Base-by-base conservation (phyloP, 2,888 invertebrate species). In the Leptopilina syphax region DNA sequence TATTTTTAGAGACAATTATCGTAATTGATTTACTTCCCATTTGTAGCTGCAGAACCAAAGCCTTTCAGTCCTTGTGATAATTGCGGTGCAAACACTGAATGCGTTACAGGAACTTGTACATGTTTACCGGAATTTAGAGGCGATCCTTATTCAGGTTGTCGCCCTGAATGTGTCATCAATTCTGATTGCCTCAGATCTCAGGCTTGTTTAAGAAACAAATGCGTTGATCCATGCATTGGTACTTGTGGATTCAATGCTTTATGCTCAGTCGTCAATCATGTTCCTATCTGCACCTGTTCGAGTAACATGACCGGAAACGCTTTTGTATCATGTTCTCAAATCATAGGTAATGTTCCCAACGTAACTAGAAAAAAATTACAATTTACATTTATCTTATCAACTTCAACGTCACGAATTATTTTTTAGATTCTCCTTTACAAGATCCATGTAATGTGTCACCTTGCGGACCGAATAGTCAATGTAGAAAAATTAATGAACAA, bases 151-250 rank as follows among this genome's bases (percentile, higher is more conserved):
- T 93, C 50, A 50, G 95, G 95, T 34, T 96, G 96, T 88, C 94
- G 95, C 83, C 96, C 96, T 7, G 96, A 96, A 93, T 96, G 96
- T 89, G 93, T 96, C 13, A 93, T 95, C 24, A 96, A 95, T 89
- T 94, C 94, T 77, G 96, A 96, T 85, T 96, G 96, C 90, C 89
- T 94, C 0, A 87, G 93, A 80, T 93, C 95, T 85, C 94, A 93
- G 87, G 95, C 96, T 77, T 97, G 97, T 89, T 93, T 95, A 63
- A 93, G 94, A 86, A 95, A 95, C 87, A 96, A 96, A 92, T 97
- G 97, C 88, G 90, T 93, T 7, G 95, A 96, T 90, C 96, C 96
- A 18, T 96, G 96, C 87, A 94, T 94, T 44, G 95, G 95, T 85
- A 95, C 94, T 73, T 95, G 97, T 91, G 96, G 96, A 65, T 87